These are phyloP conservation scores for Dipodomys stephensi DNA, from an alignment of 2,113 vertebrate species.

Conservation along the genomic window DNA sequence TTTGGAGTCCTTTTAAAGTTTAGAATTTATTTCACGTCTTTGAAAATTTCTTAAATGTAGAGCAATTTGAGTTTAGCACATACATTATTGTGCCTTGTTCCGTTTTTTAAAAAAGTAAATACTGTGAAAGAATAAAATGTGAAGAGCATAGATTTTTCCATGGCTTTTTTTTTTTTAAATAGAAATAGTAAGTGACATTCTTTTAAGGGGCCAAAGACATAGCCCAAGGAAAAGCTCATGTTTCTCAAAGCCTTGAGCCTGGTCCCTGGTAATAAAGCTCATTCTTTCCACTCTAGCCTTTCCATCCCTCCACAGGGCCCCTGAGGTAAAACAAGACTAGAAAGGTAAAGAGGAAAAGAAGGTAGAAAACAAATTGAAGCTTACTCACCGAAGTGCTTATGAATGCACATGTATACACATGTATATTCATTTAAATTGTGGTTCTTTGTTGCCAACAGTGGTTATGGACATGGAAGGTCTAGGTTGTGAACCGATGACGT, in stretches of 20 bases:
- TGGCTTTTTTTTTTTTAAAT: background rate
- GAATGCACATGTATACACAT: fast-evolving
- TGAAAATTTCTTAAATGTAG: conserved; percentile 20
- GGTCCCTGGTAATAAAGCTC: no score
- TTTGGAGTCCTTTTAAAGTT: conserved; percentile 73
- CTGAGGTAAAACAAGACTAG: background rate
- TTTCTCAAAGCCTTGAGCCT: fast-evolving
- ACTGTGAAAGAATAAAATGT: background rate
- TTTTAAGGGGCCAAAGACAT: background rate
- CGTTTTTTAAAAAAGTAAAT: background rate
- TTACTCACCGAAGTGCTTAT: fast-evolving
- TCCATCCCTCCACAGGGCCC: no score
- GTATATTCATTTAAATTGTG: background rate
- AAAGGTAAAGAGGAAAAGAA: background rate
- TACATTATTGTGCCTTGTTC: background rate
- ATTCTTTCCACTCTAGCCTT: no score
- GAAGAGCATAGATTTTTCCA: background rate
- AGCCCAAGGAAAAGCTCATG: background rate
- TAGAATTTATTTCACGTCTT: conserved; percentile 75
- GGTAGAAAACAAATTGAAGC: background rate
- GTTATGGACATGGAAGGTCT: background rate
- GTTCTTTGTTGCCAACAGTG: background rate
- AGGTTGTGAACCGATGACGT: background rate
- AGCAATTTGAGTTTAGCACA: conserved; percentile 23
- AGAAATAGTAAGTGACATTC: background rate